These are phyloP conservation scores for Hydraecia micacea DNA, from an alignment of 2,888 invertebrate genomes.

Conservation along the genomic window DNA sequence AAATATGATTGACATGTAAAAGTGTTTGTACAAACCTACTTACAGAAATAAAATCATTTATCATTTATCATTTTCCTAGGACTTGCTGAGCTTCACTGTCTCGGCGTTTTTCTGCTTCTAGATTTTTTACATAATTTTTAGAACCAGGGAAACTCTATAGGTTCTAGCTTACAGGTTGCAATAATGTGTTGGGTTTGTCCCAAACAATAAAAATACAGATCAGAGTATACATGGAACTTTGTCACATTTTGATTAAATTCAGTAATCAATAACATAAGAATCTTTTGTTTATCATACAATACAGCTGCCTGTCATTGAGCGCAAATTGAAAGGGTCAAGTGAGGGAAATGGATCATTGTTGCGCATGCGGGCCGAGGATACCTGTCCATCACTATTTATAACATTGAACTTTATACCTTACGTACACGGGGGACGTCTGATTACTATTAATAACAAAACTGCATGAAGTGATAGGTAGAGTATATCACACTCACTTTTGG, in stretches of 20 bases:
- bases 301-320: slow-evolving; percentile 21
- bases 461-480: no score
- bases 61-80: no score
- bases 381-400: slow-evolving; percentile 53
- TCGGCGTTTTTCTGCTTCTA: neutral
- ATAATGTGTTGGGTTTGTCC: neutral
- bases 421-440: neutral
- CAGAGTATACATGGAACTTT: neutral
- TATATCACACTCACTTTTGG: neutral
- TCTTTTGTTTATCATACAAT: slow-evolving; percentile 23
- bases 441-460: neutral
- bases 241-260: neutral
- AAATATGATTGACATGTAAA: no score
- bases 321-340: slow-evolving; percentile 57
- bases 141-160: neutral
- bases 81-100: neutral
- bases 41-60: no score
- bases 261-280: neutral
- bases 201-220: no score
- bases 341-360: slow-evolving; percentile 53
- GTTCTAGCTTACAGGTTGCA: neutral
- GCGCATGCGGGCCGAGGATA: slow-evolving; percentile 49
- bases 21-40: no score
- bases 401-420: slow-evolving; percentile 33
- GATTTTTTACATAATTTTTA: neutral